These are phyloP conservation scores for cattle (Bos taurus) DNA, from an alignment of 2,113 vertebrate genomes.

Conservation along the genomic window ARS-UCD2.0 NC_037332.1:77213001-77213500, in stretches of 20 bases:
- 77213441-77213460: not conserved
- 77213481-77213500: not conserved
- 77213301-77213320: not conserved
- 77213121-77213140: accelerated
- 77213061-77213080: not conserved
- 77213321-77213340: not conserved
- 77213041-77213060: accelerated
- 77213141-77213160: not conserved
- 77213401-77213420: not conserved
- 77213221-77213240: not conserved
- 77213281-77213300: not conserved
- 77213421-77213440: not conserved
- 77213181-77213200: not conserved
- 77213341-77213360: not conserved
- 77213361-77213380: not conserved
- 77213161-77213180: not conserved
- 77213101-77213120: accelerated
- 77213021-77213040: no score
- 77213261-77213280: not conserved
- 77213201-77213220: not conserved
- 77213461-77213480: not conserved
- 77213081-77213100: not conserved
- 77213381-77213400: not conserved
- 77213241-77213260: not conserved
- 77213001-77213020: no score